Evolutionary conservation across 92 coral and sea anemone species (phyloP).

Genomic region (Parazoanthus atlanticus): DNA sequence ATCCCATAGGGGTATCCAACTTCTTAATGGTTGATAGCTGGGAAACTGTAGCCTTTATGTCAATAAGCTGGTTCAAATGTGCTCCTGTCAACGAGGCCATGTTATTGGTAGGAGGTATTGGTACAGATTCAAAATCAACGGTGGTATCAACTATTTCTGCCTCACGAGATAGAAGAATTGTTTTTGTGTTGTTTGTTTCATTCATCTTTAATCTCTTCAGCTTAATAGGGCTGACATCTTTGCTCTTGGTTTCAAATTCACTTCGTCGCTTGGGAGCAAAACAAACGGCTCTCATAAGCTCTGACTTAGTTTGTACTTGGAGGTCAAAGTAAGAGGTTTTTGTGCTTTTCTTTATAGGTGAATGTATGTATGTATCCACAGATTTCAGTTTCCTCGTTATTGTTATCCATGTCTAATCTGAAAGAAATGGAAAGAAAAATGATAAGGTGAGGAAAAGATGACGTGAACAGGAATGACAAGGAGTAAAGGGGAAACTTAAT

Average conservation of each 20-base stretch:
- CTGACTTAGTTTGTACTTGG: conserved; percentile 11
- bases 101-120: conserved; percentile 39
- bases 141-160: conserved; percentile 22
- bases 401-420: too few relatives aligned
- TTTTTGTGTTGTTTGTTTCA: conserved; percentile 15
- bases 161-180: conserved; percentile 4
- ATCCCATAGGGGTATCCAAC: conserved; percentile 34
- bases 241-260: conserved; percentile 5
- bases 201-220: not conserved
- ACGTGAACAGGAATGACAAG: too few relatives aligned
- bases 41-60: conserved; percentile 25
- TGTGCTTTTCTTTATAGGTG: not conserved
- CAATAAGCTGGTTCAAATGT: conserved; percentile 46
- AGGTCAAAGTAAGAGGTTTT: conserved; percentile 7
- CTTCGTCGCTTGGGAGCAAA: conserved; percentile 13
- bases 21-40: conserved; percentile 31
- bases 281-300: conserved; percentile 12
- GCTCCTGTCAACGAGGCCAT: conserved; percentile 42
- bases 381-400: not conserved
- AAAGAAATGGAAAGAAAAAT: too few relatives aligned
- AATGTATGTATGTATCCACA: conserved; percentile 20
- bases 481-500: too few relatives aligned
- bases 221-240: not conserved
- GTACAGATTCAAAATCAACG: conserved; percentile 14
- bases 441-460: too few relatives aligned